phyloP scores from a whole-genome alignment of 2,888 invertebrate species.

The Ferrisia virgata region DNA sequence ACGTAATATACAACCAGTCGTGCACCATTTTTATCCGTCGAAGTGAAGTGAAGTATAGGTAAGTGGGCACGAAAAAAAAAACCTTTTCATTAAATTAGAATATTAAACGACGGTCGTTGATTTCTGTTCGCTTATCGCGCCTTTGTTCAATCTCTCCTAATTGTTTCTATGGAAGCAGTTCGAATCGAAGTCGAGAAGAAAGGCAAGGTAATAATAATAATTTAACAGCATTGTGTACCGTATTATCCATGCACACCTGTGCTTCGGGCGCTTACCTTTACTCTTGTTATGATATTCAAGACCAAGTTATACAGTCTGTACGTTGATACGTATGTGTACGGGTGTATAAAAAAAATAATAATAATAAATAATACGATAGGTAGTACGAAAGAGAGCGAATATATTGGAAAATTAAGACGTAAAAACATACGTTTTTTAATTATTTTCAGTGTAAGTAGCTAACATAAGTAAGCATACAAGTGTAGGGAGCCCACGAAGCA shows the following conservation, averaged over 20 bases:
- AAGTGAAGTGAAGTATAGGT: background rate
- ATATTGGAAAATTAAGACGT: slow-evolving; percentile 1
- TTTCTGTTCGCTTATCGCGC: slow-evolving; percentile 16
- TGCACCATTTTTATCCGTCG: background rate
- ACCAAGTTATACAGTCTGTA: background rate
- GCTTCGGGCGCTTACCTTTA: slow-evolving; percentile 35
- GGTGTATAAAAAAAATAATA: slow-evolving; percentile 8
- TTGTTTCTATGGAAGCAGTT: slow-evolving; percentile 43
- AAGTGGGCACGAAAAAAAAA: too few species aligned
- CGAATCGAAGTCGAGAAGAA: slow-evolving; percentile 36
- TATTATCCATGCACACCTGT: slow-evolving; percentile 45
- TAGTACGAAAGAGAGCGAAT: background rate
- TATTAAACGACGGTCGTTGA: slow-evolving; percentile 44
- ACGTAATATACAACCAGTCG: background rate
- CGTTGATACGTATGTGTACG: slow-evolving; percentile 6
- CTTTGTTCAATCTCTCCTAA: slow-evolving; percentile 38
- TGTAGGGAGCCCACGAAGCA: background rate
- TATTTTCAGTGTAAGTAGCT: background rate
- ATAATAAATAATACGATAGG: background rate
- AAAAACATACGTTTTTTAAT: background rate
- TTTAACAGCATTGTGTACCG: slow-evolving; percentile 42
- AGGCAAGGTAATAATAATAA: slow-evolving; percentile 43
- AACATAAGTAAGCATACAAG: too few species aligned
- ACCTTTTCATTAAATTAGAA: slow-evolving; percentile 24
- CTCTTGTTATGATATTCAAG: background rate